A percentile compares a stretch with the other conserved stretches of the same genome.
Conservation (phyloP, 2,113 vertebrate species). For the Geococcyx californianus region DNA sequence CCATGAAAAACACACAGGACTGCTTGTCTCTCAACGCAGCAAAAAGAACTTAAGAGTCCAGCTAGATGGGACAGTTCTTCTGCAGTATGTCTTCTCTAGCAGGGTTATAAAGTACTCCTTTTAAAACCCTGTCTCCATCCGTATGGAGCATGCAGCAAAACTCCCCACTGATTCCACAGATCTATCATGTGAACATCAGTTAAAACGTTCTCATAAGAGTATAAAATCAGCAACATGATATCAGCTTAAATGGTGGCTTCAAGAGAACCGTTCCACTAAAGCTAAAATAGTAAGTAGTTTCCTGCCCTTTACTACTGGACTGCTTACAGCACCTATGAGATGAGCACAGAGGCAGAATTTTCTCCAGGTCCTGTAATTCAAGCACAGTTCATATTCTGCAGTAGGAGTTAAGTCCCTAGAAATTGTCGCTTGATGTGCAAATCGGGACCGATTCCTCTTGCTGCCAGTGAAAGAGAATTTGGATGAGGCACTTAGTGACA, state of each 20-base stretch:
- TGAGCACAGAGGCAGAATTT: background rate
- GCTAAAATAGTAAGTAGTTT: background rate
- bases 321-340: background rate
- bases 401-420: background rate
- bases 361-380: background rate
- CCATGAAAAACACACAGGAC: constrained; percentile 1
- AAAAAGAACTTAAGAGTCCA: background rate
- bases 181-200: background rate
- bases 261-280: background rate
- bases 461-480: too few species aligned
- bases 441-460: background rate
- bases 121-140: background rate
- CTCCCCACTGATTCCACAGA: background rate
- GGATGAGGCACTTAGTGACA: too few species aligned
- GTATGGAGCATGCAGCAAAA: background rate
- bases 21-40: background rate
- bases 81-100: background rate
- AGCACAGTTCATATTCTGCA: background rate
- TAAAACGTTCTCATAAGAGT: background rate
- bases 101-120: background rate
- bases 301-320: background rate
- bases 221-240: background rate
- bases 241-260: background rate
- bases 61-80: background rate
- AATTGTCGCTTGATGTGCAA: background rate